Base-by-base conservation (phyloP, 2,797 vertebrate species). In the Denticeps clupeoides region DNA sequence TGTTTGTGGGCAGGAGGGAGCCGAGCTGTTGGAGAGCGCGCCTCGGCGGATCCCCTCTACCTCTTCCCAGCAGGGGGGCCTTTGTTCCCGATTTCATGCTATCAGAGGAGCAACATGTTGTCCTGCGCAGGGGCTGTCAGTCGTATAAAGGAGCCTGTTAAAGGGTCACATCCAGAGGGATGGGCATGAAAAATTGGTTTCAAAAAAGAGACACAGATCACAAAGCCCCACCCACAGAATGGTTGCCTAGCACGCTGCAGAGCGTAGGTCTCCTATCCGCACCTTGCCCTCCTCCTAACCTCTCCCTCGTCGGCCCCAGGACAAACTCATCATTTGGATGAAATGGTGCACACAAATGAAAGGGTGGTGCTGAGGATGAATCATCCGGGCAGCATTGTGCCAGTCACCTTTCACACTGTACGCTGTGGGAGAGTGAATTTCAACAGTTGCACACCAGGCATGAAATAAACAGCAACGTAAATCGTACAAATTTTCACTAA, bases 161-260 rank as follows among this genome's bases (percentile, higher is more conserved):
- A 85, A 82, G 85, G 89, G 89, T 91, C 90, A 87, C 84, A 85
- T 79, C 82, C 82, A 82, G 84, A 91, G 89, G 90, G 89, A 89
- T 79, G 86, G 87, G 83, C 89, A 83, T 90, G 89, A 88, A 90
- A 89, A 91, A 90, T 89, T 85, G 86, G 85, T 80, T n/a, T 51
- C 64, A 84, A 86, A 84, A 85, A 82, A n/a, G n/a, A n/a, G n/a
- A n/a, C n/a, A n/a, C n/a, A 85, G 84, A 81, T 83, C 81, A 85
- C 67, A 80, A 79, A 80, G 90, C 84, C n/a, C 91, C 91, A 89
- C 90, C 89, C 89, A 89, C 83, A 74, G 71, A 68, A 88, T 77
- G 65, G 68, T 78, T 81, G 72, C 76, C 78, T 79, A 79, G 77
- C 72, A 58, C 76, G 71, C 72, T 69, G 70, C 54, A 64, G 55